Percentiles rank a stretch among this genome's conserved stretches.
Evolutionary conservation across 2,888 invertebrate species (phyloP).

Genomic region (Melipona beecheii): DNA sequence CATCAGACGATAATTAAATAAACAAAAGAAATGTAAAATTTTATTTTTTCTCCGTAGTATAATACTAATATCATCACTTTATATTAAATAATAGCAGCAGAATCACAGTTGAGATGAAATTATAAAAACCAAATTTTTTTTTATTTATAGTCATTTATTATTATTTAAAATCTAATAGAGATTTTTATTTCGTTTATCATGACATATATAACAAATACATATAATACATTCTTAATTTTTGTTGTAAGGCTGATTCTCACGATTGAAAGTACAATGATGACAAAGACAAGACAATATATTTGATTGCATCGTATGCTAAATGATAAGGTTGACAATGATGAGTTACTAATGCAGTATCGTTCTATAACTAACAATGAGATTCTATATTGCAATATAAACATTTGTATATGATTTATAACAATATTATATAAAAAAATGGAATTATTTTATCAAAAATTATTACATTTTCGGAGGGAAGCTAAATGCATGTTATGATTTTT

Average conservation of each 20-base stretch:
- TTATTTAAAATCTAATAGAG: background rate
- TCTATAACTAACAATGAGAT: slow-evolving; percentile 5
- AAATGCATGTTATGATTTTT: background rate
- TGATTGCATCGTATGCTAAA: background rate
- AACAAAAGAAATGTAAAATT: background rate
- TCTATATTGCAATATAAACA: background rate
- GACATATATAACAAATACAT: background rate
- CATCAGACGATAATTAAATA: background rate
- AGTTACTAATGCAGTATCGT: background rate
- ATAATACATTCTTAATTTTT: background rate
- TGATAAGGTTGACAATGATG: background rate
- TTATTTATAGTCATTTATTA: background rate
- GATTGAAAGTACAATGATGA: background rate
- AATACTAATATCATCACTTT: background rate
- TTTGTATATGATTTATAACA: background rate
- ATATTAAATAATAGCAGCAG: background rate
- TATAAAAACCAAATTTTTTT: background rate
- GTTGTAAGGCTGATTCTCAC: slow-evolving; percentile 28
- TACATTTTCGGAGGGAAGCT: background rate
- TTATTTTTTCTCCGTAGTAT: background rate
- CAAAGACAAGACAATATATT: background rate
- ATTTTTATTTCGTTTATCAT: background rate
- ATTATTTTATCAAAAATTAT: background rate
- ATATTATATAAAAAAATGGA: background rate
- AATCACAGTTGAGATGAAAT: background rate